phyloP scores from a whole-genome alignment of 2,888 invertebrate genomes.

The Drosophila kanekoi region DNA sequence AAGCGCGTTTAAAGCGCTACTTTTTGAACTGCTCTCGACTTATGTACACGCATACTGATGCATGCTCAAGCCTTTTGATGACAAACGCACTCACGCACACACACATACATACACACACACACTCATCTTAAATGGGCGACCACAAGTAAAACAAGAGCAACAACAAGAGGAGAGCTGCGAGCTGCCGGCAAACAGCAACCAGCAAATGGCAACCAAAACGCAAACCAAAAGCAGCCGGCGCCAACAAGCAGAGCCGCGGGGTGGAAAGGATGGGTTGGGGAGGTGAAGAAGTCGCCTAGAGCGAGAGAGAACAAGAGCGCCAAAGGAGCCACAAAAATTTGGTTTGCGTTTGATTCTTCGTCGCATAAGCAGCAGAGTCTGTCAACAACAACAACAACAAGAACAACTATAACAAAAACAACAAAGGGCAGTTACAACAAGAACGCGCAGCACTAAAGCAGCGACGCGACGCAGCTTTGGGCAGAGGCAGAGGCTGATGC shows the following conservation, averaged over 20 bases:
- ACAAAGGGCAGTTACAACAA: slow-evolving; percentile 4
- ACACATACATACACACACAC: slow-evolving; percentile 23
- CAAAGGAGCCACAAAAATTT: slow-evolving; percentile 77
- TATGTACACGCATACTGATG: slow-evolving; percentile 9
- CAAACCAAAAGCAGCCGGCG: slow-evolving; percentile 57
- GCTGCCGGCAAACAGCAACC: slow-evolving; percentile 51
- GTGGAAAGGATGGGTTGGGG: too few relatives aligned
- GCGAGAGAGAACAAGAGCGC: slow-evolving; percentile 9
- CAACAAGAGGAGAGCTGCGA: slow-evolving; percentile 23
- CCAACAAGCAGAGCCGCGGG: slow-evolving; percentile 27
- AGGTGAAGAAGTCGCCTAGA: slow-evolving; percentile 2
- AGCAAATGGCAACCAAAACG: slow-evolving; percentile 65
- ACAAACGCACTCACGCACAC: slow-evolving; percentile 42
- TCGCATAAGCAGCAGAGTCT: slow-evolving; percentile 48
- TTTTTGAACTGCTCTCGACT: slow-evolving; percentile 15
- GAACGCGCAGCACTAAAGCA: slow-evolving; percentile 23
- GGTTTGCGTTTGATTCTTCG: slow-evolving; percentile 74
- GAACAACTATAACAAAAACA: slow-evolving; percentile 13
- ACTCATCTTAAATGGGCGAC: slow-evolving; percentile 34
- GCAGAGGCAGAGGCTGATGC: slow-evolving; percentile 39
- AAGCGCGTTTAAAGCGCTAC: not conserved
- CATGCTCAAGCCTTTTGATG: slow-evolving; percentile 44
- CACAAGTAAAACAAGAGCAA: slow-evolving; percentile 47
- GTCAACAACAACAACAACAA: slow-evolving; percentile 1
- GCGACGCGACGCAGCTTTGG: slow-evolving; percentile 24